These are phyloP conservation scores for Leptoclinus maculatus DNA, from an alignment of 2,797 vertebrate genomes.

Conservation along the genomic window DNA sequence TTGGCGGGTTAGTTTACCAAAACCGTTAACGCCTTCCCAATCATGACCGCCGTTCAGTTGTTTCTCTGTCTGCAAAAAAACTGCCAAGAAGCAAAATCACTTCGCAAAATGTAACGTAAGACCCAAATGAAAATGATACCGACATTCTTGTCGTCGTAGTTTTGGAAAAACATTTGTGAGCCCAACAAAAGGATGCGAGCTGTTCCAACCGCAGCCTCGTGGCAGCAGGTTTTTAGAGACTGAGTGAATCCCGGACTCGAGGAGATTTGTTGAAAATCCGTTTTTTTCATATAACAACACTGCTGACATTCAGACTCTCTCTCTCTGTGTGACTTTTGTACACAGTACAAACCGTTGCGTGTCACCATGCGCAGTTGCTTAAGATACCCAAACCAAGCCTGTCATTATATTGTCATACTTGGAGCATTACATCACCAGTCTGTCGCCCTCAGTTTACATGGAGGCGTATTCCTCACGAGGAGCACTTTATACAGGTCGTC, in stretches of 20 bases:
- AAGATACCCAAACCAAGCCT: constrained; percentile 55
- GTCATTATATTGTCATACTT: constrained; percentile 70
- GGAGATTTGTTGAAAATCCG: neutral
- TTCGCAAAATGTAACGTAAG: constrained; percentile 12
- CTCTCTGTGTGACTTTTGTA: constrained; percentile 7
- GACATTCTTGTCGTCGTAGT: neutral
- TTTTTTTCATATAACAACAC: neutral
- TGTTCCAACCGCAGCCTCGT: neutral
- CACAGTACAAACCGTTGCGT: constrained; percentile 32
- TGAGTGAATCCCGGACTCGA: neutral
- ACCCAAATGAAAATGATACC: constrained; percentile 7
- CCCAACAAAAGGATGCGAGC: constrained; percentile 2
- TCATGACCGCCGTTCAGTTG: constrained; percentile 4
- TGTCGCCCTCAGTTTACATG: constrained; percentile 50
- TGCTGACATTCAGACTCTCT: neutral
- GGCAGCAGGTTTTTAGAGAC: neutral
- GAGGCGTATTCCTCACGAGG: constrained; percentile 41
- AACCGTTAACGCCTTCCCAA: constrained; percentile 8
- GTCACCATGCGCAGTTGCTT: constrained; percentile 32
- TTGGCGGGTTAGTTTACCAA: constrained; percentile 20
- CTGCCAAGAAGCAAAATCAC: constrained; percentile 14
- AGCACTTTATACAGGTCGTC: constrained; percentile 57
- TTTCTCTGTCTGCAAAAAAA: neutral
- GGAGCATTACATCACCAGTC: constrained; percentile 67
- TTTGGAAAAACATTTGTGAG: constrained; percentile 14